A percentile compares a stretch with the other conserved stretches of the same genome.
Conservation (phyloP, 92 coral and sea anemone species). For the Phenganax stokvisi region DNA sequence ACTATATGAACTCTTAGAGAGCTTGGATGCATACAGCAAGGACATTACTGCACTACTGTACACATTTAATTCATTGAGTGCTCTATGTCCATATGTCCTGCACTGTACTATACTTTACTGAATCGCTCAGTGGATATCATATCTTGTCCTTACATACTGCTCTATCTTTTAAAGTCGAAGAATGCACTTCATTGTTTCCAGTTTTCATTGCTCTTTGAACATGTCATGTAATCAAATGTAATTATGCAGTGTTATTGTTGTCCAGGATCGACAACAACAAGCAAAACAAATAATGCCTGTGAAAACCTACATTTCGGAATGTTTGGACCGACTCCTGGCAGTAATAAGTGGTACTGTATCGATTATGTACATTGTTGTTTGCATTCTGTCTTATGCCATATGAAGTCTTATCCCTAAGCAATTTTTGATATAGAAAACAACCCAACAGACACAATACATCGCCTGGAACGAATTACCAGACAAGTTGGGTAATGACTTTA, state of each 20-base stretch:
- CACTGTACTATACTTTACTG: not conserved
- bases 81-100: too few relatives aligned
- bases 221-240: too few relatives aligned
- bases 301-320: constrained; percentile 67
- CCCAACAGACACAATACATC: constrained; percentile 74
- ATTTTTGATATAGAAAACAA: constrained; percentile 56
- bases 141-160: not conserved
- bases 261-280: constrained; percentile 88
- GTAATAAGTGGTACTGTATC: constrained; percentile 73
- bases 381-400: not conserved
- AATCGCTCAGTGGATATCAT: not conserved
- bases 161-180: too few relatives aligned
- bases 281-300: constrained; percentile 78
- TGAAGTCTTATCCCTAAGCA: not conserved
- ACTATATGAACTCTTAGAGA: too few relatives aligned
- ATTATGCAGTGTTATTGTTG: not conserved
- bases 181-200: too few relatives aligned
- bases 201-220: too few relatives aligned
- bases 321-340: constrained; percentile 82
- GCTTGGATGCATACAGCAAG: too few relatives aligned
- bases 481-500: constrained; percentile 70
- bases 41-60: too few relatives aligned
- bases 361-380: not conserved
- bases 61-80: too few relatives aligned
- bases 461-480: constrained; percentile 87